These are phyloP conservation scores for Acropora yongei DNA, from an alignment of 64 coral and sea anemone species.

Conservation along the genomic window DNA sequence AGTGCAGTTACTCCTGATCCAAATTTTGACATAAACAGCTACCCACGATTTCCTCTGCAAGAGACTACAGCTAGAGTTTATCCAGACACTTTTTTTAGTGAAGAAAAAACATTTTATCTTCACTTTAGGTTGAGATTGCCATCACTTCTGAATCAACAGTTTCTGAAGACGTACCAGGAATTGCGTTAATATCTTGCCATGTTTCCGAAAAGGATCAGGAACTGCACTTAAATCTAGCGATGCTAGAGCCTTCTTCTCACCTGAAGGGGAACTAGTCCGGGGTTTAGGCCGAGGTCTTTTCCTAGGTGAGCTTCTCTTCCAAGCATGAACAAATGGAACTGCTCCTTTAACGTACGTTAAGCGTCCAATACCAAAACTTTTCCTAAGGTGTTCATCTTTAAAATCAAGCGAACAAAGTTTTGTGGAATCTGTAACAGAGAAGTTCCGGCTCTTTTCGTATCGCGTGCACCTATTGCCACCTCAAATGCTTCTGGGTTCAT, in stretches of 20 bases:
- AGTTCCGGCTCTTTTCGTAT: slow-evolving; percentile 36
- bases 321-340: slow-evolving; percentile 24
- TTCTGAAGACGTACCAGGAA: slow-evolving; percentile 20
- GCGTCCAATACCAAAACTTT: slow-evolving; percentile 25
- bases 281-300: slow-evolving; percentile 17
- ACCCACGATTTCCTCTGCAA: slow-evolving; percentile 62
- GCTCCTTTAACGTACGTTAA: slow-evolving; percentile 28
- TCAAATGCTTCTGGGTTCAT: not conserved
- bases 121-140: slow-evolving; percentile 34
- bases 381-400: slow-evolving; percentile 12
- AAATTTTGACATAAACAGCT: slow-evolving; percentile 20
- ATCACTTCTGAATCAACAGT: slow-evolving; percentile 19
- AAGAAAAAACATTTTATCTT: slow-evolving; percentile 38
- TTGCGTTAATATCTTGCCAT: not conserved
- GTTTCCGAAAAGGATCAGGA: slow-evolving; percentile 1
- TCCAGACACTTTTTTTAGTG: slow-evolving; percentile 36
- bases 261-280: not conserved
- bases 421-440: slow-evolving; percentile 11
- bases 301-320: slow-evolving; percentile 39
- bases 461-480: slow-evolving; percentile 6
- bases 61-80: not conserved
- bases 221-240: not conserved
- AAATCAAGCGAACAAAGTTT: slow-evolving; percentile 50
- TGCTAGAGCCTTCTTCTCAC: not conserved
- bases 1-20: slow-evolving; percentile 2